Percentiles rank a stretch among this genome's conserved stretches.
Conservation (phyloP, 1,140 invertebrate genomes). For the Homarus americanus region DNA sequence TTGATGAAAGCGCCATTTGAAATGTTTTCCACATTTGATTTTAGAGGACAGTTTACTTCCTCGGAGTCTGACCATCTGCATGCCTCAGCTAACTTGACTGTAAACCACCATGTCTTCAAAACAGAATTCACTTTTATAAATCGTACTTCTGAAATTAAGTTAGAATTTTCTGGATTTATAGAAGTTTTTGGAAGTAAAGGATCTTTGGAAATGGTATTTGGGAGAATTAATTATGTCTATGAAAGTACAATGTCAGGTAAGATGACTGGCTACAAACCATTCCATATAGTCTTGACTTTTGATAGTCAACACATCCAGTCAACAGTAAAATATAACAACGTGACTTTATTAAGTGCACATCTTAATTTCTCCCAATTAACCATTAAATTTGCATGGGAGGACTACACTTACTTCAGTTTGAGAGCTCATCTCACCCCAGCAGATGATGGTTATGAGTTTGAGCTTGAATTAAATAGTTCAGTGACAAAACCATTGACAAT, state of each 20-base stretch:
- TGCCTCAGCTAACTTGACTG: neutral
- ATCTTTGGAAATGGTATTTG: neutral
- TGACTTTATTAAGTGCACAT: neutral
- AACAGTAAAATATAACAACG: neutral
- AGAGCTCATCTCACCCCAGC: conserved; percentile 7
- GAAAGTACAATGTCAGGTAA: neutral
- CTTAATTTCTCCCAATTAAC: conserved; percentile 5
- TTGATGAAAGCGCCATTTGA: neutral
- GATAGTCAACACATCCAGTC: neutral
- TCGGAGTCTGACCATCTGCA: neutral
- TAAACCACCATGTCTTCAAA: conserved; percentile 13
- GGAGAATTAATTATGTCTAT: neutral
- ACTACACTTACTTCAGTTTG: conserved; percentile 11
- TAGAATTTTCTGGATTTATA: conserved; percentile 6
- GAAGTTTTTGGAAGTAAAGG: conserved; percentile 5
- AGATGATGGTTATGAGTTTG: conserved; percentile 8
- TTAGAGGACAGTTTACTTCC: neutral
- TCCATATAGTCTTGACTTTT: neutral
- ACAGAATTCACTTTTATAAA: neutral
- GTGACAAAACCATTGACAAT: conserved; percentile 8
- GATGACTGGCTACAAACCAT: neutral
- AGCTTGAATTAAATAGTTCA: conserved; percentile 14
- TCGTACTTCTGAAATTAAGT: neutral
- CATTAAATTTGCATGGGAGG: conserved; percentile 29
- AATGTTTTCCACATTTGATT: neutral